Conservation (phyloP, 2,797 vertebrate genomes). For the Molossus molossus region DNA sequence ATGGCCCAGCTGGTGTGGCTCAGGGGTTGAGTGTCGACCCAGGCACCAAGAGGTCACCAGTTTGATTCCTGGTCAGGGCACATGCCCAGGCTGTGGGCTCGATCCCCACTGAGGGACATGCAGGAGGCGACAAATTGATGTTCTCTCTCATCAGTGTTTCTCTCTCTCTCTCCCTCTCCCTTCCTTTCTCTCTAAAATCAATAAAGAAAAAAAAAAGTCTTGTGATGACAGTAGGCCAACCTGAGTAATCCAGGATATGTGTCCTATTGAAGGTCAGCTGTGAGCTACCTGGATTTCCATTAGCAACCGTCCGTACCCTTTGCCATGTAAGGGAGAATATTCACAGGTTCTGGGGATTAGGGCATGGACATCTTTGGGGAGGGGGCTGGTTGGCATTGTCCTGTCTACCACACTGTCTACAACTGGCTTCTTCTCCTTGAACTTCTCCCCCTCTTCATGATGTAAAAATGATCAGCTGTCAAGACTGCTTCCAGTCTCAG, state of each 20-base stretch:
- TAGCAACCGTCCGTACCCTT: not conserved
- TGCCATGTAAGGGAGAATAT: not conserved
- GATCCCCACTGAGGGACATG: no score
- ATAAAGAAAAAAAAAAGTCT: no score
- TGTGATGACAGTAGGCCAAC: not conserved
- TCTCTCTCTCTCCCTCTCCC: no score
- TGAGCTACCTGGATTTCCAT: not conserved
- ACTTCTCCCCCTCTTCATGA: not conserved
- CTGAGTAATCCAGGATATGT: not conserved
- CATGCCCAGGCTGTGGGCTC: no score
- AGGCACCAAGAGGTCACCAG: no score
- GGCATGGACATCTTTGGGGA: not conserved
- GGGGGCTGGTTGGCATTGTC: not conserved
- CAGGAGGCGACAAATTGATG: no score
- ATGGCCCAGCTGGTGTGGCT: not conserved
- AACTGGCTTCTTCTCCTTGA: conserved; percentile 5
- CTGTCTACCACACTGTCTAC: not conserved
- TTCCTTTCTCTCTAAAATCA: no score
- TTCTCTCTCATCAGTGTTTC: no score
- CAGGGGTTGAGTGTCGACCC: no score
- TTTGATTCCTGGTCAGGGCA: no score
- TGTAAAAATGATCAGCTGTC: not conserved
- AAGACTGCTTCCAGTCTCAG: not conserved
- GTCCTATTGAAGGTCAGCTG: not conserved
- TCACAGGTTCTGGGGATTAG: not conserved